A percentile compares a stretch with the other conserved stretches of the same genome.
Conservation (phyloP, 1,140 invertebrate species). For the Drosophila ercepeae region DNA sequence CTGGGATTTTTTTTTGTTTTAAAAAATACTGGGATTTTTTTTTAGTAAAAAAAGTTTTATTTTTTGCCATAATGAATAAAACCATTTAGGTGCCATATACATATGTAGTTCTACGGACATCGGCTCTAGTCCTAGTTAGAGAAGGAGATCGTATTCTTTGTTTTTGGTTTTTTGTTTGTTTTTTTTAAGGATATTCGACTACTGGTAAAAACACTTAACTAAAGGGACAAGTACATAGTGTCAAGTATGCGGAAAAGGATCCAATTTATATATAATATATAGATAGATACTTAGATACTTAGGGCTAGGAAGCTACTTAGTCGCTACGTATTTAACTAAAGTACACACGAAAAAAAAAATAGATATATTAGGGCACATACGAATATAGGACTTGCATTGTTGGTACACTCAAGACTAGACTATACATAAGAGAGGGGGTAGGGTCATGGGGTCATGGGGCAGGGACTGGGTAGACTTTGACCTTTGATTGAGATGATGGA, state of each 20-base stretch:
- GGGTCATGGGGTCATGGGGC: neutral
- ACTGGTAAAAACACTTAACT: slow-evolving; percentile 47
- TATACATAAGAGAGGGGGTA: slow-evolving; percentile 47
- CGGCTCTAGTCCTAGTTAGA: slow-evolving; percentile 1
- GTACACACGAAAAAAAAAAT: slow-evolving; percentile 41
- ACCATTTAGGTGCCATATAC: slow-evolving; percentile 35
- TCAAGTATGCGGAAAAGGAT: slow-evolving; percentile 3
- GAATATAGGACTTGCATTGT: slow-evolving; percentile 32
- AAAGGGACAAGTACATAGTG: slow-evolving; percentile 8
- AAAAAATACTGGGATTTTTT: too few relatives aligned
- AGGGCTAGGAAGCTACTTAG: slow-evolving; percentile 41
- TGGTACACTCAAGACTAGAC: slow-evolving; percentile 74
- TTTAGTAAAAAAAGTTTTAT: slow-evolving; percentile 34
- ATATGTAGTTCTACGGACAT: slow-evolving; percentile 41
- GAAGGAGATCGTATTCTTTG: neutral
- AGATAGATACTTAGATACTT: slow-evolving; percentile 36
- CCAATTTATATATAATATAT: slow-evolving; percentile 3
- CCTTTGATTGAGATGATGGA: neutral
- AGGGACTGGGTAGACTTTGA: neutral
- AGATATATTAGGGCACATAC: slow-evolving; percentile 1
- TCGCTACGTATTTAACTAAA: slow-evolving; percentile 47
- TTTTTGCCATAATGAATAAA: slow-evolving; percentile 52
- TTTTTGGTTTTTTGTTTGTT: neutral
- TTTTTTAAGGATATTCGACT: slow-evolving; percentile 34
- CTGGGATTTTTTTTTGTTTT: too few relatives aligned